A percentile compares a stretch with the other conserved stretches of the same genome.
phyloP scores from a whole-genome alignment of 2,797 vertebrate genomes.

The Urocyon cinereoargenteus region DNA sequence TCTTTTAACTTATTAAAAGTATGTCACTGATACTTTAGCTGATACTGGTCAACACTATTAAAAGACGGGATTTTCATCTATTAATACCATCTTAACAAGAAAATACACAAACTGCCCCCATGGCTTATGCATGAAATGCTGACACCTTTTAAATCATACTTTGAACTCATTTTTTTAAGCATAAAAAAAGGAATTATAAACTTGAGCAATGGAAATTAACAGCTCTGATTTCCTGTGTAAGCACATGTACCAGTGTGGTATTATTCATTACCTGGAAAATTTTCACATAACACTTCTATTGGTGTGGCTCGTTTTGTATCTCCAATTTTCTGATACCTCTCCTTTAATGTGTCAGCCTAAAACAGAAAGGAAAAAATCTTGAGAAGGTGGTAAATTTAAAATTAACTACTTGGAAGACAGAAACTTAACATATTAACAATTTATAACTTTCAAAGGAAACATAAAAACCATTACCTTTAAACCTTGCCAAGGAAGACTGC shows the following conservation, averaged over 20 bases:
- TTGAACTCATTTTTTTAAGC: neutral
- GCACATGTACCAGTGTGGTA: neutral
- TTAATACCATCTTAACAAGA: neutral
- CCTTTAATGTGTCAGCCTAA: constrained; percentile 98
- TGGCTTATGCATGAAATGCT: neutral
- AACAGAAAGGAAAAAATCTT: constrained; percentile 64
- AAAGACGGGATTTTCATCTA: constrained; percentile 16
- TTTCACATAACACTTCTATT: constrained; percentile 98
- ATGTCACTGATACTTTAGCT: neutral
- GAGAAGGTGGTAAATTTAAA: constrained; percentile 22
- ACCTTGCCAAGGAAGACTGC: constrained; percentile 99
- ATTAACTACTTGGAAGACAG: constrained; percentile 6
- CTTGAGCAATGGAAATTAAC: constrained; percentile 16
- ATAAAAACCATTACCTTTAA: constrained; percentile 92
- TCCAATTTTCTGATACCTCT: constrained; percentile 99
- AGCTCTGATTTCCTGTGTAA: neutral
- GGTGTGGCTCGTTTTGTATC: constrained; percentile 99
- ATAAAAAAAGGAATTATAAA: constrained; percentile 42
- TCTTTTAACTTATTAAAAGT: constrained; percentile 59
- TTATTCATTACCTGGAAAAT: constrained; percentile 94
- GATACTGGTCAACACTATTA: neutral
- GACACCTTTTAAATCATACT: constrained; percentile 28
- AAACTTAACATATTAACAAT: neutral
- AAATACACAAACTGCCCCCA: neutral
- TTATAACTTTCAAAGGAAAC: constrained; percentile 52